Percentiles rank a stretch among this genome's conserved stretches.
These are phyloP conservation scores for Clamator glandarius DNA, from an alignment of 2,797 vertebrate genomes.

Conservation along the genomic window DNA sequence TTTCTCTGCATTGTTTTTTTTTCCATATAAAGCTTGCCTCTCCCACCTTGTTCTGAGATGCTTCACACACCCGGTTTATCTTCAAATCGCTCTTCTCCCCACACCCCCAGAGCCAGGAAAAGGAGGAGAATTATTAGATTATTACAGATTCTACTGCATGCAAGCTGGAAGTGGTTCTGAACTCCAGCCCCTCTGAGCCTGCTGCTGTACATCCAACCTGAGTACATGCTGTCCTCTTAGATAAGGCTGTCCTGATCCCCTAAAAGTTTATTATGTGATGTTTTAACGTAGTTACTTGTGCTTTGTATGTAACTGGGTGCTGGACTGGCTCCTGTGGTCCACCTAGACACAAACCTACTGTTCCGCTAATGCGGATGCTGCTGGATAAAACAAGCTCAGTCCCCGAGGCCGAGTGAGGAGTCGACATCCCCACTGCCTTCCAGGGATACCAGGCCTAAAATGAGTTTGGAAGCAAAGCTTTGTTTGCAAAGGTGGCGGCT, in stretches of 20 bases:
- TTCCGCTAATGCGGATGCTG: rapidly evolving
- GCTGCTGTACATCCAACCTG: background rate
- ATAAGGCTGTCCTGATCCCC: background rate
- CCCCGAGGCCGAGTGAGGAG: background rate
- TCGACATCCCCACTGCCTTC: background rate
- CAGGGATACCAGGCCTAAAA: background rate
- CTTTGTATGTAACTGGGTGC: too few relatives aligned
- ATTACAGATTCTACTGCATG: background rate
- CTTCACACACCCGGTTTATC: background rate
- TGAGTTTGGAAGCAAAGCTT: background rate
- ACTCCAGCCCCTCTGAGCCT: background rate
- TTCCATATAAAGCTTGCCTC: background rate
- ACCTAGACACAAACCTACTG: rapidly evolving
- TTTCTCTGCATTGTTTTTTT: background rate
- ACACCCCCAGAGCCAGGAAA: background rate
- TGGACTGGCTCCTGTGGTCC: background rate
- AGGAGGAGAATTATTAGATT: background rate
- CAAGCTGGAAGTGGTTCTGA: background rate
- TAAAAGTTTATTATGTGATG: background rate
- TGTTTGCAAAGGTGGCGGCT: background rate
- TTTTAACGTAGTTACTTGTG: background rate
- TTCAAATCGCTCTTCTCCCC: background rate
- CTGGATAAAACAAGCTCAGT: too few relatives aligned
- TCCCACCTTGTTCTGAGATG: background rate
- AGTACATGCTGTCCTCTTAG: background rate